Base-by-base conservation (phyloP, 2,113 vertebrate species). In the Strix aluco region DNA sequence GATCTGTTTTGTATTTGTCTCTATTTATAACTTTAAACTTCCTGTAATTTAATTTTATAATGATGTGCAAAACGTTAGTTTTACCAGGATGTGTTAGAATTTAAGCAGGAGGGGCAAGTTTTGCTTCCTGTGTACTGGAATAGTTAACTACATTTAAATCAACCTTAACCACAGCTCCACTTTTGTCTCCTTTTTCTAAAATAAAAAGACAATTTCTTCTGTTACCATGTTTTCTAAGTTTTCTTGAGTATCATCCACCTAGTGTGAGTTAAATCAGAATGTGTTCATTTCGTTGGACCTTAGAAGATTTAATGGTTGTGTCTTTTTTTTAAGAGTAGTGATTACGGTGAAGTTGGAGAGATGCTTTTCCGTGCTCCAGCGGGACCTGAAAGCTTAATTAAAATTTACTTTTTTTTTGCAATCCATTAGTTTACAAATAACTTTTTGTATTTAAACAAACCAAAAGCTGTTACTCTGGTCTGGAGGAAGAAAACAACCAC, bases 181-280 rank as follows among this genome's bases (percentile, higher is more conserved):
- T 70, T 84, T 65, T 86, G 54, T 88, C 40, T 77, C 16, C 15
- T 70, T 89, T 91, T 94, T 74, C 32, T 61, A 46, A 61, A 96
- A 87, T 95, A 90, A 95, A 92, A 80, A 3, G 7, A 61, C 13
- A 19, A 0, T 78, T 10, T 73, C 17, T 81, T 47, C 38, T 62
- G 14, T 57, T 34, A 11, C 11, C 3, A 0, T 6, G 40, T 30
- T 40, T 40, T n/a, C 40, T 15, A 13, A 49, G 34, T 10, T 58
- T 65, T 66, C 51, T 36, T n/a, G 4, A 26, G 19, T 62, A 0
- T 36, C 29, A n/a, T 49, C 46, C 4, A 9, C 21, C 8, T 13
- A 6, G 4, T 16, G 4, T 9, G 10, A 54, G 4, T 73, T 44
- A 51, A 36, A 51, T 44, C 30, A 27, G 8, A 46, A 42, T 7